phyloP scores from a whole-genome alignment of 2,797 vertebrate species.

The Protosalanx chinensis region DNA sequence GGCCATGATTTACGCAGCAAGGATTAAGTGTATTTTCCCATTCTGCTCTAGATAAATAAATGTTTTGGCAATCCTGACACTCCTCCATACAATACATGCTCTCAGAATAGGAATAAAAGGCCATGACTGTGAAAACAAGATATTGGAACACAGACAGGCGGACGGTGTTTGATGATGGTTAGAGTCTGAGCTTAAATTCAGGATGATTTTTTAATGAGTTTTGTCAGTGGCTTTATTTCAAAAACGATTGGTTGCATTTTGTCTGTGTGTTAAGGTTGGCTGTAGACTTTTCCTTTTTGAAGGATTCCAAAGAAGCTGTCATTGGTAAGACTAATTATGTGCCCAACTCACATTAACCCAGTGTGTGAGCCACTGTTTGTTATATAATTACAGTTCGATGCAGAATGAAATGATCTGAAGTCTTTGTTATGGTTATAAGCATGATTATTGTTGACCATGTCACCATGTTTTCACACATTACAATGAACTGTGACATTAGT shows the following conservation, averaged over 20 bases:
- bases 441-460: neutral
- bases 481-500: neutral
- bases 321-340: neutral
- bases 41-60: conserved; percentile 20
- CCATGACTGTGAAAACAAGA: conserved; percentile 1
- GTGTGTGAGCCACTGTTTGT: neutral
- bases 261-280: neutral
- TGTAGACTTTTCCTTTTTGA: neutral
- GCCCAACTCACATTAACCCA: neutral
- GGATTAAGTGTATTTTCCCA: conserved; percentile 13
- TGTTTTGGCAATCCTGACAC: conserved; percentile 24
- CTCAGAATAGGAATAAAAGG: conserved; percentile 21
- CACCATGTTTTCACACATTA: neutral
- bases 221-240: neutral
- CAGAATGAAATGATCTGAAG: neutral
- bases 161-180: neutral
- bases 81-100: conserved; percentile 21
- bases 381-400: neutral
- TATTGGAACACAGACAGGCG: conserved; percentile 15
- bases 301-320: neutral
- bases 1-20: conserved; percentile 17
- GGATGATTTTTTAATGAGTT: neutral
- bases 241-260: neutral
- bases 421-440: neutral
- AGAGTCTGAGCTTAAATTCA: neutral